Evolutionary conservation across 2,797 vertebrate genomes (phyloP), one percentile per base, ranked within the genome.

Genomic region (Anguilla anguilla): DNA sequence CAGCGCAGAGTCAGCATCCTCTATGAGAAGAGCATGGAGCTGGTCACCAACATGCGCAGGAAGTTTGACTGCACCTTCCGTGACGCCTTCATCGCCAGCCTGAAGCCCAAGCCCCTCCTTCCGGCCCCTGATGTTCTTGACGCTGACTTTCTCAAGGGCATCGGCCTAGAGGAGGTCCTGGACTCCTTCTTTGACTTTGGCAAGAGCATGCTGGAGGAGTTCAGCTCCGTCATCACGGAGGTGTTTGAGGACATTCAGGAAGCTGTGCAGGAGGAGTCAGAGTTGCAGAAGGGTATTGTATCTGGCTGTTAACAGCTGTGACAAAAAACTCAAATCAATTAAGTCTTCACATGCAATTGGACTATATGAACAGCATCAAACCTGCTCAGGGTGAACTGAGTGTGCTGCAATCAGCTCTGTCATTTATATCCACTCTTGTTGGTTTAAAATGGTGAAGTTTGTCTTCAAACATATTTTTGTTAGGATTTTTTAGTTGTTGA

Each of bases 31-130:
- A 97, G 96, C 87, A 51, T 94, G 6, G 7, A 77, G 3, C 90
- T 97, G 91, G 96, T 96, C 89, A 95, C 89, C 90, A 94, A 89
- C 89, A 96, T 96, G 94, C 96, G 94, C 82, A 92, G 94, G 87
- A 92, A 93, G 87, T 96, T 97, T 39, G 96, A 97, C 72, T 91
- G 93, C 39, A 91, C 95, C 87, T 97, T 97, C 92, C 94, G 95
- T 72, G 91, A 15, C 0, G 94, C 94, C 87, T 96, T 97, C 87
- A 93, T 92, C 87, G 92, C 95, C 25, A 94, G 95, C 72, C 81
- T 93, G 84, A 94, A 94, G 0, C 77, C 91, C 3, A 90, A 91
- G 77, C 89, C 92, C 77, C 87, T 87, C 89, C 89, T 93, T 5
- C 90, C 92, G 0, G 85, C 91, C 79, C 91, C 94, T 35, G 89